These are phyloP conservation scores for Dicyrtomina minuta DNA, from an alignment of 2,888 invertebrate species.

Conservation along the genomic window DNA sequence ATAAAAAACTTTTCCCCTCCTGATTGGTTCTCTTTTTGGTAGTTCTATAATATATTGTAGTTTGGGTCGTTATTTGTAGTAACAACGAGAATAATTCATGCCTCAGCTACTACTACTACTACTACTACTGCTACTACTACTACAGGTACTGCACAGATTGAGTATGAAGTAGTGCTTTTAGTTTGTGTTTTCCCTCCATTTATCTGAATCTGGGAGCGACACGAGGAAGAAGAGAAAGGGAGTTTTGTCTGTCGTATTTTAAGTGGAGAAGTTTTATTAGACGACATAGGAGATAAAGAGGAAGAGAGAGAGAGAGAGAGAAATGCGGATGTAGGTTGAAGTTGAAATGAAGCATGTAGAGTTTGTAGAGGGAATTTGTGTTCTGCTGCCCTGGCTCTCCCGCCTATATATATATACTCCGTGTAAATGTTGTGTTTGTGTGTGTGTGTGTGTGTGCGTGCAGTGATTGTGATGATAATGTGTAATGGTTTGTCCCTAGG, in stretches of 20 bases:
- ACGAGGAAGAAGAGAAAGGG: constrained; percentile 42
- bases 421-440: not conserved
- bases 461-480: constrained; percentile 34
- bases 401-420: not conserved
- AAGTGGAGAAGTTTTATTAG: constrained; percentile 36
- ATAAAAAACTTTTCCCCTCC: too few species aligned
- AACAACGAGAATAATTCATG: too few species aligned
- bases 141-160: too few species aligned
- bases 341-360: constrained; percentile 42
- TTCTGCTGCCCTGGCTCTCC: too few species aligned
- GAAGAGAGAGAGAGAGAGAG: constrained; percentile 41
- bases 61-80: too few species aligned
- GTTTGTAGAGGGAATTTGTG: not conserved
- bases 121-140: too few species aligned
- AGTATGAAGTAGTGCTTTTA: too few species aligned
- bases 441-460: constrained; percentile 12
- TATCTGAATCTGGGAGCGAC: constrained; percentile 15
- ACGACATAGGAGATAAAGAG: constrained; percentile 41
- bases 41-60: too few species aligned
- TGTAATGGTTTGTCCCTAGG: constrained; percentile 40
- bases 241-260: constrained; percentile 36
- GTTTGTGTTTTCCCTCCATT: too few species aligned
- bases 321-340: constrained; percentile 41
- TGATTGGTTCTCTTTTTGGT: too few species aligned
- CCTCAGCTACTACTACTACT: too few species aligned